These are phyloP conservation scores for Pelodytes ibericus DNA, from an alignment of 2,797 vertebrate species.

Conservation along the genomic window DNA sequence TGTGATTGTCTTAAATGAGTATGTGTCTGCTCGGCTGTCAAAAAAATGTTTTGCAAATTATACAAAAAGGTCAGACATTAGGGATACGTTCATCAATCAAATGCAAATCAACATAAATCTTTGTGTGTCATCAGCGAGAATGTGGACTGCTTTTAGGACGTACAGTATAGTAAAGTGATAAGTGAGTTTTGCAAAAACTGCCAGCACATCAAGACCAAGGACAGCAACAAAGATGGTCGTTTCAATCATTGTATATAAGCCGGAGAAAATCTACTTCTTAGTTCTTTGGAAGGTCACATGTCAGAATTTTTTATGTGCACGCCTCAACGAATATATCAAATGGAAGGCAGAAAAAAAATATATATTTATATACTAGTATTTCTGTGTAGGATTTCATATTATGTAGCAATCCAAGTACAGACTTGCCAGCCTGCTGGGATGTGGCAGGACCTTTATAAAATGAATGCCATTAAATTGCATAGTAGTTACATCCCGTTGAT, in stretches of 20 bases:
- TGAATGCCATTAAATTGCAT: too few species aligned
- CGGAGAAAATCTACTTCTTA: slow-evolving; percentile 1
- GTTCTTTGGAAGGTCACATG: slow-evolving; percentile 20
- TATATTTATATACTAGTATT: too few species aligned
- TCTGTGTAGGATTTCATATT: too few species aligned
- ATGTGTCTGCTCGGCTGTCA: slow-evolving; percentile 23
- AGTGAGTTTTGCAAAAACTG: slow-evolving; percentile 9
- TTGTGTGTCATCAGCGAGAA: slow-evolving; percentile 46
- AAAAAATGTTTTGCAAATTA: slow-evolving; percentile 36
- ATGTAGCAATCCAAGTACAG: too few species aligned
- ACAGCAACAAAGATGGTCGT: slow-evolving; percentile 15
- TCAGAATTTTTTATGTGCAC: background rate
- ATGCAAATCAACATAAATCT: slow-evolving; percentile 35
- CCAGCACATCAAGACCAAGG: slow-evolving; percentile 16
- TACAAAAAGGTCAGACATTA: slow-evolving; percentile 46
- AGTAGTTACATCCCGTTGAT: too few species aligned
- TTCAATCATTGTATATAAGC: slow-evolving; percentile 32
- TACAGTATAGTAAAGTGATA: slow-evolving; percentile 22
- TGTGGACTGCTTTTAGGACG: slow-evolving; percentile 11
- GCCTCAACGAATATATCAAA: background rate
- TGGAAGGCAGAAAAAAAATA: background rate
- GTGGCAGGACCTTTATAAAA: too few species aligned
- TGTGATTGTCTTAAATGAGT: slow-evolving; percentile 35
- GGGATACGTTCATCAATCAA: slow-evolving; percentile 44
- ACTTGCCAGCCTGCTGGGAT: too few species aligned